These are phyloP conservation scores for Sarcophaga peregrina DNA, from an alignment of 1,140 invertebrate species.

Conservation along the genomic window DNA sequence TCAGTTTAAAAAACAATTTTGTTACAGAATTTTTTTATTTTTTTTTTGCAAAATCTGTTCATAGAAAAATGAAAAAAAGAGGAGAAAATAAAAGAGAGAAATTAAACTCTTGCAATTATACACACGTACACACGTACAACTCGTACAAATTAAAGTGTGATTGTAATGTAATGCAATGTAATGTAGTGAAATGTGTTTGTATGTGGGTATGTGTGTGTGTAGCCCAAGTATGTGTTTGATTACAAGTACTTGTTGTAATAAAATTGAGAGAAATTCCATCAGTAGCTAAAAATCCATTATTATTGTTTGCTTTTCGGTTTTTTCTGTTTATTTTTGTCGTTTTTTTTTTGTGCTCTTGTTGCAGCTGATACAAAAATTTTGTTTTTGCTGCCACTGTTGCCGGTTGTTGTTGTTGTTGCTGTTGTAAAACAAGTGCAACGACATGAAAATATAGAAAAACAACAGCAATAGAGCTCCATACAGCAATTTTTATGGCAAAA, in stretches of 20 bases:
- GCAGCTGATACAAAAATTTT: too few relatives aligned
- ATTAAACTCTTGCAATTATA: neutral
- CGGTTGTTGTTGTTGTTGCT: neutral
- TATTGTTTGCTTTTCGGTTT: constrained; percentile 8
- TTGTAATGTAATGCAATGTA: neutral
- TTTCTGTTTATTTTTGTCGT: neutral
- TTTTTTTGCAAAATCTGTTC: neutral
- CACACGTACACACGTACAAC: neutral
- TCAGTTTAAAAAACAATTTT: neutral
- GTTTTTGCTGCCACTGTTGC: too few relatives aligned
- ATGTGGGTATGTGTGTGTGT: neutral
- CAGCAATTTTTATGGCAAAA: neutral
- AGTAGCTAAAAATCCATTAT: neutral
- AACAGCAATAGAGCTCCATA: neutral
- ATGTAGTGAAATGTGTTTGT: neutral
- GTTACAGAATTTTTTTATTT: neutral
- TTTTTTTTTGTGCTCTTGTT: neutral
- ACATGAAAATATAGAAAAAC: constrained; percentile 1
- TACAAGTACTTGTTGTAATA: neutral
- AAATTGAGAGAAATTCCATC: neutral
- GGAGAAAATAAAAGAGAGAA: neutral
- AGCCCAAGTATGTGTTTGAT: neutral
- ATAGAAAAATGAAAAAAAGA: neutral
- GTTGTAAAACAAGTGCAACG: neutral
- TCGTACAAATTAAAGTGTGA: neutral